Evolutionary conservation across 2,797 vertebrate species (phyloP).

Genomic region (Poliocrania exsul): DNA sequence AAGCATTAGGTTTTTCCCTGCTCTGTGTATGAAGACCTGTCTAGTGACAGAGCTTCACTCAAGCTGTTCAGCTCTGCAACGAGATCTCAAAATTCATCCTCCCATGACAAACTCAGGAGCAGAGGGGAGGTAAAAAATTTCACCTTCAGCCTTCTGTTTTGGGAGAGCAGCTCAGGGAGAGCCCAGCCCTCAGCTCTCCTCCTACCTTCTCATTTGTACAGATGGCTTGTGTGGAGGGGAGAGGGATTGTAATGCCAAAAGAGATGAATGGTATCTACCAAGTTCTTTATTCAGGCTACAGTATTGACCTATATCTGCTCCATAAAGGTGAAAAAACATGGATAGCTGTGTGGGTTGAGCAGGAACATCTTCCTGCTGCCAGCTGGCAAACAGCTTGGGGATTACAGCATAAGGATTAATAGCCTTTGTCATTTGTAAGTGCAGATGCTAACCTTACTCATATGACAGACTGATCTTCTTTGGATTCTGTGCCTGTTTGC

Average conservation of each 20-base stretch:
- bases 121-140: background rate
- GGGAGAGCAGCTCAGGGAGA: background rate
- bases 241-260: background rate
- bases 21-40: background rate
- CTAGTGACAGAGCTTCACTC: background rate
- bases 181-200: background rate
- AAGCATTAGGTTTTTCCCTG: background rate
- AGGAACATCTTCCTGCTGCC: conserved; percentile 60
- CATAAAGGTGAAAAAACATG: conserved; percentile 65
- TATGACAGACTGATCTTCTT: conserved; percentile 69
- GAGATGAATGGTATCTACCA: conserved; percentile 35
- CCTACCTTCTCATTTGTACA: background rate
- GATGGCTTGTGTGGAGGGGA: background rate
- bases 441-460: conserved; percentile 70
- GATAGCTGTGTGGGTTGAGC: conserved; percentile 47
- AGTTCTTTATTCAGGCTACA: conserved; percentile 11
- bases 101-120: background rate
- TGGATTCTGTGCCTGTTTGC: conserved; percentile 62
- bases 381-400: conserved; percentile 69
- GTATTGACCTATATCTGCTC: conserved; percentile 60
- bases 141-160: background rate
- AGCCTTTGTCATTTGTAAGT: conserved; percentile 70
- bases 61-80: background rate
- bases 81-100: background rate
- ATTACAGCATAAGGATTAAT: conserved; percentile 71